Evolutionary conservation across 2,113 vertebrate species (phyloP).

Genomic region (Hassar affinis): DNA sequence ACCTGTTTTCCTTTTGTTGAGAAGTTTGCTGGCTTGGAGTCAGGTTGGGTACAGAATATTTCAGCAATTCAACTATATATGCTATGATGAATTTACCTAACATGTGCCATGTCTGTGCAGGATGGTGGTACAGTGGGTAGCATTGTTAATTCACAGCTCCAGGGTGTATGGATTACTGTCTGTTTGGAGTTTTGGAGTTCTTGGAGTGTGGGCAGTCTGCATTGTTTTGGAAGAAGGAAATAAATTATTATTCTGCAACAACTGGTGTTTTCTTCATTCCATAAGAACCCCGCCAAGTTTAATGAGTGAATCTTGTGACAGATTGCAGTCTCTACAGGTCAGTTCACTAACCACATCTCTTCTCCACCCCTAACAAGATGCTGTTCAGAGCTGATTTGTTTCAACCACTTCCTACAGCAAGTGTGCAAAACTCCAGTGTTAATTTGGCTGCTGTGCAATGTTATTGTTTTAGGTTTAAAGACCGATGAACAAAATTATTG

Average conservation of each 20-base stretch:
- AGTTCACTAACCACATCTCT: neutral
- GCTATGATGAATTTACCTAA: neutral
- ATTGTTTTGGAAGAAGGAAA: slow-evolving; percentile 3
- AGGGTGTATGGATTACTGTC: neutral
- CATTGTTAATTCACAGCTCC: slow-evolving; percentile 4
- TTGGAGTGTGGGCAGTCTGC: neutral
- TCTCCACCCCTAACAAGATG: neutral
- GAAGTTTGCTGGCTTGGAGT: neutral
- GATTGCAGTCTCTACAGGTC: neutral
- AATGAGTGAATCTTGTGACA: neutral
- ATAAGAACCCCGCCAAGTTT: neutral
- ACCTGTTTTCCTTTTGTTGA: neutral
- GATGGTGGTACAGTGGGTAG: neutral
- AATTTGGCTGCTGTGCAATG: neutral
- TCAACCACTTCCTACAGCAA: neutral
- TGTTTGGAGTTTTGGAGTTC: neutral
- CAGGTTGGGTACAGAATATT: neutral
- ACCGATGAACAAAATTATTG: neutral
- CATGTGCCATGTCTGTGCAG: slow-evolving; percentile 8
- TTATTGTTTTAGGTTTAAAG: slow-evolving; percentile 3
- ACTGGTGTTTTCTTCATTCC: neutral
- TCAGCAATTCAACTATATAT: slow-evolving; percentile 1
- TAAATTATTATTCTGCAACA: neutral
- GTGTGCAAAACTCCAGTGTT: neutral
- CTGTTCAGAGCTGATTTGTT: neutral